phyloP scores from a whole-genome alignment of 2,888 invertebrate species.

The Hypomecis punctinalis region DNA sequence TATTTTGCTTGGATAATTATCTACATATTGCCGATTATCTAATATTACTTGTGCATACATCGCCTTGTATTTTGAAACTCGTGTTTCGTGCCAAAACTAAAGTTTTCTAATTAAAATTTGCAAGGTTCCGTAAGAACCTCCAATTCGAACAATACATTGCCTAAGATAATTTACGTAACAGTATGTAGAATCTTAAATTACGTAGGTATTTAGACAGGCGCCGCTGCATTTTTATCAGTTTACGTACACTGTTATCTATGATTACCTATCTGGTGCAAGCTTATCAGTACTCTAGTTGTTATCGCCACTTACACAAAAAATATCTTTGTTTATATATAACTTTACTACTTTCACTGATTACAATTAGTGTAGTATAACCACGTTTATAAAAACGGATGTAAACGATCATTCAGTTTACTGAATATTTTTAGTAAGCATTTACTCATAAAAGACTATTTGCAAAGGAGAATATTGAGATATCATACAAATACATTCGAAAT shows the following conservation, averaged over 20 bases:
- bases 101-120: constrained; percentile 22
- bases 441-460: too few species aligned
- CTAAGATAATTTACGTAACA: constrained; percentile 24
- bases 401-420: too few species aligned
- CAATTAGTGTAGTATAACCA: background rate
- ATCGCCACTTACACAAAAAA: constrained; percentile 15
- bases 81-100: constrained; percentile 16
- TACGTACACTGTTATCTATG: constrained; percentile 21
- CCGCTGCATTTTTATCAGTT: constrained; percentile 29
- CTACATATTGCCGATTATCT: constrained; percentile 2
- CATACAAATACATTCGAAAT: too few species aligned
- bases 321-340: constrained; percentile 7
- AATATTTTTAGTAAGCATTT: too few species aligned
- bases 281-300: constrained; percentile 20
- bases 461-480: too few species aligned
- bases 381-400: too few species aligned
- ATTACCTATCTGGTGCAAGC: constrained; percentile 25
- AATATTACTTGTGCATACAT: background rate
- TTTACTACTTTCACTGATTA: constrained; percentile 11
- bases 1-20: background rate
- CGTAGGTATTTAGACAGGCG: constrained; percentile 12
- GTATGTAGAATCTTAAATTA: constrained; percentile 18
- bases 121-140: constrained; percentile 24
- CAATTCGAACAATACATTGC: constrained; percentile 18
- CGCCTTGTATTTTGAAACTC: background rate